Percentiles rank a stretch among this genome's conserved stretches.
Conservation (phyloP, 2,797 vertebrate species). For the Gallinago solitaria region DNA sequence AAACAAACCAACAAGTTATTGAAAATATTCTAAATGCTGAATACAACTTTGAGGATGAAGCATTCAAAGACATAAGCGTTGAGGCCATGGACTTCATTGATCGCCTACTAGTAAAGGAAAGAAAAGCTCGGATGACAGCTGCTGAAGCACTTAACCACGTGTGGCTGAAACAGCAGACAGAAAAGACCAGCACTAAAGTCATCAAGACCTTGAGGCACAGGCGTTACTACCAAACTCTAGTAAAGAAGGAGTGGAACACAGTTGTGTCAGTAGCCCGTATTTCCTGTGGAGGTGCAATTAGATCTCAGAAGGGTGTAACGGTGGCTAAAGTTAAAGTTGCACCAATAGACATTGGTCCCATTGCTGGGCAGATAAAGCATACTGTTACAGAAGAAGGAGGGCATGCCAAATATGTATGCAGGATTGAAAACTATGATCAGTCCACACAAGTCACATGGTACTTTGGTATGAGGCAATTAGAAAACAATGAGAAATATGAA, state of each 20-base stretch:
- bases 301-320: conserved; percentile 90
- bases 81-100: conserved; percentile 96
- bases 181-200: conserved; percentile 86
- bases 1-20: conserved; percentile 97
- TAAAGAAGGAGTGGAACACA: conserved; percentile 93
- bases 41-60: conserved; percentile 95
- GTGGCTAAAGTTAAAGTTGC: conserved; percentile 96
- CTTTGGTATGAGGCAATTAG: conserved; percentile 94
- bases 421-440: conserved; percentile 96
- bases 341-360: conserved; percentile 93
- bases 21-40: conserved; percentile 96
- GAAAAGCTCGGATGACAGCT: conserved; percentile 94
- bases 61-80: conserved; percentile 89
- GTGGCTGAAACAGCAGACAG: conserved; percentile 89
- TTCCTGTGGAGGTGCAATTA: conserved; percentile 91
- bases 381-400: conserved; percentile 87
- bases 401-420: conserved; percentile 89
- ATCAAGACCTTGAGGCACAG: conserved; percentile 91
- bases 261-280: conserved; percentile 93
- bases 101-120: conserved; percentile 93
- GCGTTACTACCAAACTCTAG: conserved; percentile 93
- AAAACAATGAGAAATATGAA: conserved; percentile 90
- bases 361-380: conserved; percentile 90
- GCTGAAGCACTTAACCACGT: conserved; percentile 90
- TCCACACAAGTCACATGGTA: conserved; percentile 97